Base-by-base conservation (phyloP, 2,888 invertebrate genomes). In the Acronicta aceris region DNA sequence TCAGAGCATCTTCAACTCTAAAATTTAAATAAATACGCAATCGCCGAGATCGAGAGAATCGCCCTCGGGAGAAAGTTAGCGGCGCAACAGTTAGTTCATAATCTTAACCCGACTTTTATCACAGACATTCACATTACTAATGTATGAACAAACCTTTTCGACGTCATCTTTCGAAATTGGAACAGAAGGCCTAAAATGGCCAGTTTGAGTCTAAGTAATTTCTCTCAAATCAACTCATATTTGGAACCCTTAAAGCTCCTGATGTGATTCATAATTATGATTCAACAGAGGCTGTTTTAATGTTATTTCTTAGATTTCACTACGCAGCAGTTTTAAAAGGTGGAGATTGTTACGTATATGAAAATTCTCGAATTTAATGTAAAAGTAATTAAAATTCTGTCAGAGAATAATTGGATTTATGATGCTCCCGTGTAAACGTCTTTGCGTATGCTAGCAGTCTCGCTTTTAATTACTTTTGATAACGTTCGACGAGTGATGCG, bases 81-180 rank as follows among this genome's bases (percentile, higher is more conserved):
- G 78, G 78, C 86, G 92, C 92, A 92, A 92, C 92, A 91, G 91
- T 88, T 91, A 84, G 88, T 83, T 84, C 80, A 83, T 89, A 84
- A 87, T 83, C 80, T 76, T 64, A 59, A 62, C 76, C 72, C 76
- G 67, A 68, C 61, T 74, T 80, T 67, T 74, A 76, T 77, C 74
- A 71, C 75, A 70, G 73, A 71, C 68, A 53, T 76, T 71, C 58
- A 54, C 56, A 73, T 72, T 73, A 69, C 49, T 52, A 66, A 68
- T 72, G 63, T 71, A 72, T 75, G 67, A 71, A 50, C 50, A 55
- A 65, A 67, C 73, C 76, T 59, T 47, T 67, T 65, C 52, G 51
- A 30, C 15, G 10, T 50, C 33, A 27, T 6, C 33, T n/a, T 59
- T 33, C 27, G 6, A 50, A 62, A 56, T 50, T 46, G 25, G 30